Percentiles rank a stretch among this genome's conserved stretches.
Conservation (phyloP, 2,888 invertebrate genomes). For the Plutella xylostella region DNA sequence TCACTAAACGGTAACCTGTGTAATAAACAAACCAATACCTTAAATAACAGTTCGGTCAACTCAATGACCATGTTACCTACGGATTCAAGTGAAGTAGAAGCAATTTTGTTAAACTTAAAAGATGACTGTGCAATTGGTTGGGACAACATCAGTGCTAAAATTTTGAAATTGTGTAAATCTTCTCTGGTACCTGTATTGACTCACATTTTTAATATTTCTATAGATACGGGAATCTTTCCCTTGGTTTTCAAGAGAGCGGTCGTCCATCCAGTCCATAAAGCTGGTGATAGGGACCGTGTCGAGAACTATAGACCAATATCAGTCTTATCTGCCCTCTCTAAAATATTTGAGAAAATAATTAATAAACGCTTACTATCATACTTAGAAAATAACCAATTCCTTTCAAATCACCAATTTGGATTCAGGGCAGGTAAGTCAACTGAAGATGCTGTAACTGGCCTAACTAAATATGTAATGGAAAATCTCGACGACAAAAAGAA, state of each 20-base stretch:
- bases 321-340: constrained; percentile 6
- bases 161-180: not conserved
- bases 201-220: constrained; percentile 8
- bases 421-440: constrained; percentile 13
- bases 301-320: constrained; percentile 10
- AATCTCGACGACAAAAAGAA: constrained; percentile 6
- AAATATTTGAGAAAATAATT: constrained; percentile 10
- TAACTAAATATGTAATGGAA: constrained; percentile 5
- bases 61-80: too few relatives aligned
- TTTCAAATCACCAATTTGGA: constrained; percentile 13
- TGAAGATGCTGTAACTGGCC: constrained; percentile 7
- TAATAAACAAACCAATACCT: too few relatives aligned
- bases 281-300: constrained; percentile 7
- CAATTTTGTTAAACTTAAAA: too few relatives aligned
- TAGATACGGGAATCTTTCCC: constrained; percentile 11
- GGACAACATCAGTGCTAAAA: constrained; percentile 5
- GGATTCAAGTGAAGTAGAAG: too few relatives aligned
- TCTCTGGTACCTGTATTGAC: constrained; percentile 3
- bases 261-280: constrained; percentile 12
- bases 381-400: constrained; percentile 10
- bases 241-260: constrained; percentile 8
- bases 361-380: constrained; percentile 4
- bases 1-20: too few relatives aligned
- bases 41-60: too few relatives aligned
- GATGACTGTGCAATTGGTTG: constrained; percentile 6